phyloP scores from a whole-genome alignment of 1,140 invertebrate species.

The Archegozetes longisetosus region DNA sequence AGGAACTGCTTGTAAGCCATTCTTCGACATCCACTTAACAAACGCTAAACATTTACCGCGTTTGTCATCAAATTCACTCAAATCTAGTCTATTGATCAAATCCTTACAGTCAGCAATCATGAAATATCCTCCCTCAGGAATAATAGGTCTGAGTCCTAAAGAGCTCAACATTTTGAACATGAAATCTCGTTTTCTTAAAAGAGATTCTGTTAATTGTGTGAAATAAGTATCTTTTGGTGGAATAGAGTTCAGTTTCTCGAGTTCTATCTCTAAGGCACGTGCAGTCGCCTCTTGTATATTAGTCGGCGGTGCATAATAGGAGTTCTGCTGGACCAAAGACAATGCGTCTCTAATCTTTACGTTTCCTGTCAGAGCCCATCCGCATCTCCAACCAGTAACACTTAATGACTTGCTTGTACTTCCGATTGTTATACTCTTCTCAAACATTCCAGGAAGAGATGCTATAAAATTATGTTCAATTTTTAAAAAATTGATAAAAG shows the following conservation, averaged over 20 bases:
- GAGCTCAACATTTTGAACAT: constrained; percentile 45
- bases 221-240: constrained; percentile 73
- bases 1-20: constrained; percentile 73
- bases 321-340: constrained; percentile 71
- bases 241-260: constrained; percentile 46
- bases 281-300: constrained; percentile 31
- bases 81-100: constrained; percentile 27
- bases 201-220: constrained; percentile 49
- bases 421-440: constrained; percentile 87
- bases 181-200: constrained; percentile 63
- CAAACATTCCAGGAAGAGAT: constrained; percentile 89
- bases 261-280: constrained; percentile 15
- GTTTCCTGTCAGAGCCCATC: constrained; percentile 84
- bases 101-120: constrained; percentile 76
- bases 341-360: constrained; percentile 42
- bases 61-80: neutral
- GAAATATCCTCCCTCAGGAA: constrained; percentile 92
- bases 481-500: neutral
- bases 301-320: constrained; percentile 70
- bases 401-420: constrained; percentile 95
- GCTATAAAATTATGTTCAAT: constrained; percentile 34
- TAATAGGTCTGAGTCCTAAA: constrained; percentile 71
- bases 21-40: constrained; percentile 11
- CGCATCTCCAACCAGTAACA: constrained; percentile 83
- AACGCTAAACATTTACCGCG: constrained; percentile 10